phyloP scores from a whole-genome alignment of 2,797 vertebrate species.

The Numenius phaeopus region DNA sequence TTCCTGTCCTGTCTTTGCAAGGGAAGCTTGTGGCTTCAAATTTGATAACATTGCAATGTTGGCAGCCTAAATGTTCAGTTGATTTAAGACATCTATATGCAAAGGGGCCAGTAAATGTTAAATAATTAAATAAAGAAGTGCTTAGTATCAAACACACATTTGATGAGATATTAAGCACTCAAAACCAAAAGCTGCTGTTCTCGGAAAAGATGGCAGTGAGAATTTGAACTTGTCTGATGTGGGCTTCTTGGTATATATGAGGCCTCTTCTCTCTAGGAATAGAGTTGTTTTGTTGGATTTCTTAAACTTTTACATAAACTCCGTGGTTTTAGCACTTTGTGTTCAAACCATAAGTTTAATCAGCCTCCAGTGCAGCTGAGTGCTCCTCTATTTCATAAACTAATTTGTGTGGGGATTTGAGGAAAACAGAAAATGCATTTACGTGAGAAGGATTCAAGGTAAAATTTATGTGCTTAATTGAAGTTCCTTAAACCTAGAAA shows the following conservation, averaged over 20 bases:
- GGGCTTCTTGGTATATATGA: neutral
- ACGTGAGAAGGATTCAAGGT: rapidly evolving
- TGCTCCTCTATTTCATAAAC: neutral
- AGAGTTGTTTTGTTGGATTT: neutral
- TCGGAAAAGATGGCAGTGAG: neutral
- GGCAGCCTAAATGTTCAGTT: neutral
- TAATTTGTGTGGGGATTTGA: neutral
- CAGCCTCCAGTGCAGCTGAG: neutral
- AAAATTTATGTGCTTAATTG: neutral
- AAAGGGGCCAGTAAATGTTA: neutral
- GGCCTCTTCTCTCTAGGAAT: neutral
- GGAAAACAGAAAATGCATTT: neutral
- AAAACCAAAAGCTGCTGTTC: neutral
- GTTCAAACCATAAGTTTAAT: neutral
- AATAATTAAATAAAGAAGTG: neutral
- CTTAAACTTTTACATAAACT: neutral
- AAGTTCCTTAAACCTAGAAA: neutral
- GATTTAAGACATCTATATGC: neutral
- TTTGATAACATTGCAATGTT: neutral
- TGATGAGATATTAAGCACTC: neutral
- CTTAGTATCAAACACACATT: neutral
- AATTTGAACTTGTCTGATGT: neutral
- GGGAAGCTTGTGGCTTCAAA: neutral
- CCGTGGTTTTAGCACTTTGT: neutral
- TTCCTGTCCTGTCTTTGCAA: neutral